phyloP scores from a whole-genome alignment of 2,797 vertebrate species.

The Parotocinclus haroldoi region DNA sequence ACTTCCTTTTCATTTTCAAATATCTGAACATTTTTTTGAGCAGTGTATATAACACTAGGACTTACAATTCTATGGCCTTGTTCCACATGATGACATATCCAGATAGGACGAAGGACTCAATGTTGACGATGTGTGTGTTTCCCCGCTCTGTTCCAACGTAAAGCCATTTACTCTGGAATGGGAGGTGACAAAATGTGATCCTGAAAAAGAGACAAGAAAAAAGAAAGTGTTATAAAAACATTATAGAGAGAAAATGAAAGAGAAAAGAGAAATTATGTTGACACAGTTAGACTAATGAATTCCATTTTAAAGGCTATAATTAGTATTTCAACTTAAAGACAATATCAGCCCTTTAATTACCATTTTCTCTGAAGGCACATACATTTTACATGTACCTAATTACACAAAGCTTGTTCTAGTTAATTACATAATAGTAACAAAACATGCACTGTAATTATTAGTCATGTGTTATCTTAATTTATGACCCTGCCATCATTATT shows the following conservation, averaged over 20 bases:
- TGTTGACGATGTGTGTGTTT: slow-evolving; percentile 97
- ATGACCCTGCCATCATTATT: neutral
- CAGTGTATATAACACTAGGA: slow-evolving; percentile 40
- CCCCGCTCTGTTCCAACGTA: slow-evolving; percentile 96
- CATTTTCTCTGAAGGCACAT: slow-evolving; percentile 5
- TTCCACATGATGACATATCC: slow-evolving; percentile 99
- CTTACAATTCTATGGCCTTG: slow-evolving; percentile 98
- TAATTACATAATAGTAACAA: slow-evolving; percentile 26
- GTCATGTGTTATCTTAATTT: slow-evolving; percentile 1
- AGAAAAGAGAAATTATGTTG: too few relatives aligned
- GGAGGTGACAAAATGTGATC: slow-evolving; percentile 97
- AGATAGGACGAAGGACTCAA: slow-evolving; percentile 94
- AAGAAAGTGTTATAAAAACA: too few relatives aligned
- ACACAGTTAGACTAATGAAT: too few relatives aligned
- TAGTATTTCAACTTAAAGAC: slow-evolving; percentile 28
- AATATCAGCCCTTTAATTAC: slow-evolving; percentile 26
- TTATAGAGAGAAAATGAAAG: too few relatives aligned
- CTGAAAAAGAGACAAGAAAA: slow-evolving; percentile 64
- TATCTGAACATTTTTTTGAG: neutral
- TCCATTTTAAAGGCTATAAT: too few relatives aligned
- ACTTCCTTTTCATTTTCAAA: too few relatives aligned
- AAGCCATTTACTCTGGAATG: slow-evolving; percentile 99
- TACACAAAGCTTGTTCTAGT: slow-evolving; percentile 23
- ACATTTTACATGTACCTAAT: slow-evolving; percentile 17
- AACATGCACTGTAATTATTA: slow-evolving; percentile 22